phyloP scores from a whole-genome alignment of 2,888 invertebrate species.

The Pheosia tremula region DNA sequence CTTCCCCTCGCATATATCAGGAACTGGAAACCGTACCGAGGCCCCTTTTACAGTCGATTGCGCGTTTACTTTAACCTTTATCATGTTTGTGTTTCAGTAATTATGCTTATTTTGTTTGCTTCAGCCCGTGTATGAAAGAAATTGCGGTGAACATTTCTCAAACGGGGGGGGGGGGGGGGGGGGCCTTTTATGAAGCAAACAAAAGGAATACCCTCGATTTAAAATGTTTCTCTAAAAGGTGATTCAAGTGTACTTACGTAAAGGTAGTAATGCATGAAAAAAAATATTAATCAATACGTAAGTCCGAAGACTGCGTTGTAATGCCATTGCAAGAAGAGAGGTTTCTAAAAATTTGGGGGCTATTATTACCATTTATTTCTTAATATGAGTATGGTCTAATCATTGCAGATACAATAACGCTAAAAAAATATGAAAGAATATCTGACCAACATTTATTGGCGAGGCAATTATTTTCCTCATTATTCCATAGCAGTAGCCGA shows the following conservation, averaged over 20 bases:
- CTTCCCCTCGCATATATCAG: constrained; percentile 1
- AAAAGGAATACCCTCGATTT: not conserved
- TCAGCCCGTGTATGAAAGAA: not conserved
- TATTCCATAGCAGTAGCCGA: not conserved
- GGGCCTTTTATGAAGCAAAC: not conserved
- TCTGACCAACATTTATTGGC: not conserved
- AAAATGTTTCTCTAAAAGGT: not conserved
- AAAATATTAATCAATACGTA: too few relatives aligned
- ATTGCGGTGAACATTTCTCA: not conserved
- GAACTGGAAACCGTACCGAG: not conserved
- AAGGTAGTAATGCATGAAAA: too few relatives aligned
- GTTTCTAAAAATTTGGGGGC: too few relatives aligned
- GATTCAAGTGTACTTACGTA: too few relatives aligned
- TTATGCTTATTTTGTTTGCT: constrained; percentile 4
- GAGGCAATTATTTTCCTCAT: not conserved
- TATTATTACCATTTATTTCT: too few relatives aligned
- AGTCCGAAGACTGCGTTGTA: too few relatives aligned
- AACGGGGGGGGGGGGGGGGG: too few relatives aligned
- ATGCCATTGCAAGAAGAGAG: too few relatives aligned
- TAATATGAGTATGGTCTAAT: too few relatives aligned
- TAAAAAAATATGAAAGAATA: too few relatives aligned
- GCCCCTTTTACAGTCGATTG: constrained; percentile 6
- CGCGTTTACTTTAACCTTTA: not conserved
- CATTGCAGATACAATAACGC: too few relatives aligned
- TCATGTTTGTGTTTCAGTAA: constrained; percentile 1